phyloP scores from a whole-genome alignment of 2,888 invertebrate species.

The Elegia similella region DNA sequence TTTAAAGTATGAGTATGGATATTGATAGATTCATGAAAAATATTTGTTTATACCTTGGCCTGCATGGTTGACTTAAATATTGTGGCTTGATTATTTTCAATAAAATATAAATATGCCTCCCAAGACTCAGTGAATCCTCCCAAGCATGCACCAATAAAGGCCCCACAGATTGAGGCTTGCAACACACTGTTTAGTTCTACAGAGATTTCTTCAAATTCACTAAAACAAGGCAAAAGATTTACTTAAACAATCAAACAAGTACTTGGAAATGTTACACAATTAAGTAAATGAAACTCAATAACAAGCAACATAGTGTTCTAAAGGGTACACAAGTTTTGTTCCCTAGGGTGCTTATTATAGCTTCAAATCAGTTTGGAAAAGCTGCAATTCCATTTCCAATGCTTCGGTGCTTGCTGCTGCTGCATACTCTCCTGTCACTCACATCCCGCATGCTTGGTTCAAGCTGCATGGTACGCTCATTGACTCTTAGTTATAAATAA shows the following conservation, averaged over 20 bases:
- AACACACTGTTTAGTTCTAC: conserved; percentile 83
- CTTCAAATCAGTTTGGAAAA: too few species aligned
- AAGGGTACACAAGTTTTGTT: too few species aligned
- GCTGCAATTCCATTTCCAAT: too few species aligned
- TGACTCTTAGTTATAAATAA: too few species aligned
- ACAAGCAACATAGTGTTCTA: too few species aligned
- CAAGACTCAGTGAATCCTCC: conserved; percentile 85
- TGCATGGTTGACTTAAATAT: conserved; percentile 84
- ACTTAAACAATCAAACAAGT: not conserved
- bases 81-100: conserved; percentile 88
- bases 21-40: not conserved
- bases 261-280: not conserved
- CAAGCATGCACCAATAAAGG: conserved; percentile 83
- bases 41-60: conserved; percentile 82
- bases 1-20: too few species aligned
- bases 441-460: too few species aligned
- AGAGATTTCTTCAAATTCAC: conserved; percentile 84
- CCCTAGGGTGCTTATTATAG: too few species aligned
- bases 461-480: too few species aligned
- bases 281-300: not conserved
- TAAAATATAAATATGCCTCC: conserved; percentile 83
- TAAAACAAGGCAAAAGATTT: conserved; percentile 53
- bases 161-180: conserved; percentile 82
- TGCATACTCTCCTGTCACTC: too few species aligned
- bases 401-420: too few species aligned